Percentiles rank a stretch among this genome's conserved stretches.
Conservation (phyloP, 2,888 invertebrate species). For the Papilio gigon region DNA sequence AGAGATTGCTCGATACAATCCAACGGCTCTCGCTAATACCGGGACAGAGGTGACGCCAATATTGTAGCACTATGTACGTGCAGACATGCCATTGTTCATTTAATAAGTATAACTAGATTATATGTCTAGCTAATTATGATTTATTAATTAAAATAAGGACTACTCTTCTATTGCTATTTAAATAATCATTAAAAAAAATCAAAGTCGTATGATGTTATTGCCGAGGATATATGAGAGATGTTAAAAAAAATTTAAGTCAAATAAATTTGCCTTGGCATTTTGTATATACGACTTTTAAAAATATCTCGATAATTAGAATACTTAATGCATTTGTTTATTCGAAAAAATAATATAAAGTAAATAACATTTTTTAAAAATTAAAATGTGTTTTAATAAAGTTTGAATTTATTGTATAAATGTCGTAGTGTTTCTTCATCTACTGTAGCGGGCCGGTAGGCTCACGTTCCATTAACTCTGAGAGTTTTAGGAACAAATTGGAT, state of each 20-base stretch:
- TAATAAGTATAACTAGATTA: background rate
- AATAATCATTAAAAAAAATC: no score
- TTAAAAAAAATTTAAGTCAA: no score
- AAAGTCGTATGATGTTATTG: no score
- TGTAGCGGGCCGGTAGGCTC: conserved; percentile 59
- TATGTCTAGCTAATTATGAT: background rate
- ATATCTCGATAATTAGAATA: background rate
- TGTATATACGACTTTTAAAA: background rate
- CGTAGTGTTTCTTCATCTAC: conserved; percentile 46
- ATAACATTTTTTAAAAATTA: no score
- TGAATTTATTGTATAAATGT: background rate
- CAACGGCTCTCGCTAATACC: conserved; percentile 48
- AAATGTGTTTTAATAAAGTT: no score
- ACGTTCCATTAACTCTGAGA: conserved; percentile 69
- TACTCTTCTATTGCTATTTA: no score
- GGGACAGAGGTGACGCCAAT: conserved; percentile 42
- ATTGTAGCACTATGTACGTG: conserved; percentile 39
- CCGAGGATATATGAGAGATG: no score
- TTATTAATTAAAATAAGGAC: no score
- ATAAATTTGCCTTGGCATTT: background rate
- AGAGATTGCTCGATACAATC: conserved; percentile 68
- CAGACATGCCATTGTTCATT: conserved; percentile 41
- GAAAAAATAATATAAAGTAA: no score
- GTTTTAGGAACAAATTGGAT: conserved; percentile 68
- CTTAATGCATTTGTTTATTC: no score